Percentiles rank a stretch among this genome's conserved stretches.
Conservation (phyloP, 1,140 invertebrate species). For the Zaprionus capensis region DNA sequence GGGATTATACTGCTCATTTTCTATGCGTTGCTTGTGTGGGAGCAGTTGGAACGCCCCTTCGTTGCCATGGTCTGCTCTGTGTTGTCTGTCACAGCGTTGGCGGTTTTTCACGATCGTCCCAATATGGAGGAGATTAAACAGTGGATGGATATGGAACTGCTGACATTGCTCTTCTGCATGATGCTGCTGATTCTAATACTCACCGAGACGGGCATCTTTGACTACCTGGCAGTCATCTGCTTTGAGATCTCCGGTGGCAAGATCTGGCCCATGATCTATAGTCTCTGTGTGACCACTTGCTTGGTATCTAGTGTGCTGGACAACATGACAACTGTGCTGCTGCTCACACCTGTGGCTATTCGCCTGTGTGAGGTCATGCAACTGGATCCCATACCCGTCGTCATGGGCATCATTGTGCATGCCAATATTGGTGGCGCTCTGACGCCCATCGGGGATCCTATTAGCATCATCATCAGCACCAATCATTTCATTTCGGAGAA, state of each 20-base stretch:
- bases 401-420: slow-evolving; percentile 90
- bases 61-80: slow-evolving; percentile 91
- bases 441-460: slow-evolving; percentile 92
- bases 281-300: slow-evolving; percentile 89
- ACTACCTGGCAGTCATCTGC: slow-evolving; percentile 90
- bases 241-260: slow-evolving; percentile 89
- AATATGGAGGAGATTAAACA: slow-evolving; percentile 88
- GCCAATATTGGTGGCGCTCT: slow-evolving; percentile 92
- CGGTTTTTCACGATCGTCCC: slow-evolving; percentile 89
- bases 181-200: slow-evolving; percentile 92
- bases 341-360: slow-evolving; percentile 92
- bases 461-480: slow-evolving; percentile 92
- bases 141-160: slow-evolving; percentile 92
- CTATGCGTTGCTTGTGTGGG: slow-evolving; percentile 91
- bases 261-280: slow-evolving; percentile 90
- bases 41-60: slow-evolving; percentile 90
- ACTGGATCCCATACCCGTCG: slow-evolving; percentile 89
- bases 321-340: slow-evolving; percentile 91
- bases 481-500: slow-evolving; percentile 87
- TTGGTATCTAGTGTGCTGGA: slow-evolving; percentile 90
- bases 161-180: slow-evolving; percentile 93
- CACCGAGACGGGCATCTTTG: slow-evolving; percentile 92
- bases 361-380: slow-evolving; percentile 91
- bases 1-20: slow-evolving; percentile 88
- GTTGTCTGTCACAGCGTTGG: slow-evolving; percentile 88